Base-by-base conservation (phyloP, 2,888 invertebrate species). In the Diaprepes abbreviatus region DNA sequence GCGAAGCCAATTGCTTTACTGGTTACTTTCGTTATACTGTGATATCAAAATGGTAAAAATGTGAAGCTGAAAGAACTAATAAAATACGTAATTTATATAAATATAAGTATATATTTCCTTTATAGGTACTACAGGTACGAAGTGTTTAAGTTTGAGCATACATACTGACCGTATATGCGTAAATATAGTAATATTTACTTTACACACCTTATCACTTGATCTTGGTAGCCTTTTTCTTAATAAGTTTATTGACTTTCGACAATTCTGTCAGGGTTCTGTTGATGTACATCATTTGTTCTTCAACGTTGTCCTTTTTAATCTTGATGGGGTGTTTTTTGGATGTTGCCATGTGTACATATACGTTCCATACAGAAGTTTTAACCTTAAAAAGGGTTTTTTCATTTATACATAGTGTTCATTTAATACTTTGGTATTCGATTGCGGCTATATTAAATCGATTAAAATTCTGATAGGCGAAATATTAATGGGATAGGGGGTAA, bases 301-400 rank as follows among this genome's bases (percentile, higher is more conserved):
- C 90, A 36, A 88, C 85, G 77, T 90, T 88, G 0, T 83, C 76
- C 6, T 81, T 81, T n/a, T 82, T 81, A 1, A 88, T 83, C 70
- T 81, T 80, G 0, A 81, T 70, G 2, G 76, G 74, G 35, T 81
- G 78, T 28, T 78, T 79, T 73, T 89, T 90, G 70, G 89, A 87
- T 73, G 85, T 85, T 80, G 89, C 89, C 73, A 90, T 89, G 81
- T 89, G 89, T 55, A 86, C 84, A 82, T 90, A 91, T 10, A 90
- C 83, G 70, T 88, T 87, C 89, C 89, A 89, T 45, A 89, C 86
- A 28, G 88, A 87, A 0, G 86, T 80, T 33, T 86, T 84, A 7
- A 90, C 89, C 78, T 88, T 86, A 50, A 59, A 59, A 52, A 40
- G 12, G 28, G 28, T 10, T 10, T n/a, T 10, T n/a, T n/a, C n/a